Conservation (phyloP, 1,140 invertebrate genomes). For the Chrysoperla carnea region DNA sequence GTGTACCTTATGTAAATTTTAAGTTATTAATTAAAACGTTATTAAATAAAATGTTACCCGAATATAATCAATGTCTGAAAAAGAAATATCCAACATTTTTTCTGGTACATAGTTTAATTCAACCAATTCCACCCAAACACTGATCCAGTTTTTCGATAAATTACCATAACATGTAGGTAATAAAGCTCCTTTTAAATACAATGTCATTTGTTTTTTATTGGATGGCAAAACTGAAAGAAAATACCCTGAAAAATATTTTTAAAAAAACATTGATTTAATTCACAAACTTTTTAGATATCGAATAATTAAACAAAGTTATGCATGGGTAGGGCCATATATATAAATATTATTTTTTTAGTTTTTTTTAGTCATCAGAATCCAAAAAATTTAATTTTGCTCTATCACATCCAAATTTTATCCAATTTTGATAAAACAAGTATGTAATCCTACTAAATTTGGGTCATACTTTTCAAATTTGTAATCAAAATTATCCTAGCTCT, state of each 20-base stretch:
- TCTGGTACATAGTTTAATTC: conserved; percentile 10
- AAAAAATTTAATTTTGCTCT: too few relatives aligned
- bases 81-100: conserved; percentile 8
- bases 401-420: too few relatives aligned
- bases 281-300: conserved; percentile 7
- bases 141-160: conserved; percentile 22
- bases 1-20: too few relatives aligned
- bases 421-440: too few relatives aligned
- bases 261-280: not conserved
- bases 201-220: conserved; percentile 21
- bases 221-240: conserved; percentile 17
- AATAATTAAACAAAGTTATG: conserved; percentile 14
- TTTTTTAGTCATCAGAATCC: conserved; percentile 1
- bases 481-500: too few relatives aligned
- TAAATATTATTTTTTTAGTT: conserved; percentile 4
- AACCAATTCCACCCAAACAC: conserved; percentile 29
- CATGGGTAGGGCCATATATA: too few relatives aligned
- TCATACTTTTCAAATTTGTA: too few relatives aligned
- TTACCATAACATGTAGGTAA: conserved; percentile 26
- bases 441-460: too few relatives aligned
- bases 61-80: conserved; percentile 2
- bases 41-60: too few relatives aligned
- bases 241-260: conserved; percentile 10
- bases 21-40: too few relatives aligned
- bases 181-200: conserved; percentile 27